Conservation (phyloP, 2,797 vertebrate genomes). For the Pyrocephalus nanus region DNA sequence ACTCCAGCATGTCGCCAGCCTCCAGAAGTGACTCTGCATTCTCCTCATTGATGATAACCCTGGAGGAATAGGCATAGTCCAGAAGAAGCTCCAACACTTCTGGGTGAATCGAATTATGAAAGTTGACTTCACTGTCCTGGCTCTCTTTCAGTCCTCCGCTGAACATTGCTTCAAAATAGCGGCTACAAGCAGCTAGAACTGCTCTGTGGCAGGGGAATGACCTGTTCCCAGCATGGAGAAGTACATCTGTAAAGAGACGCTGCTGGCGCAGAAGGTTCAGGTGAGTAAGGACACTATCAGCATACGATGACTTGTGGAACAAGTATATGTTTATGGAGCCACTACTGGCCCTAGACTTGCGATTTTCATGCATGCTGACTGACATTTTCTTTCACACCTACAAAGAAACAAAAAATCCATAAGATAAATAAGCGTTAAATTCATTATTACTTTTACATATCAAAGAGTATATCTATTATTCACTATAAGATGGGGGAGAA, state of each 20-base stretch:
- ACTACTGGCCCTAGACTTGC: slow-evolving; percentile 94
- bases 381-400: slow-evolving; percentile 98
- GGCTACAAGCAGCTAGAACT: slow-evolving; percentile 94
- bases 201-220: slow-evolving; percentile 98
- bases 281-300: slow-evolving; percentile 96
- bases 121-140: slow-evolving; percentile 95
- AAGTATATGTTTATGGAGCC: slow-evolving; percentile 98
- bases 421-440: slow-evolving; percentile 5
- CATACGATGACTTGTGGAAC: slow-evolving; percentile 98
- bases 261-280: slow-evolving; percentile 93
- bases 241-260: slow-evolving; percentile 93
- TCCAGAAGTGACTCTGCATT: slow-evolving; percentile 96
- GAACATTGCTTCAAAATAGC: slow-evolving; percentile 99
- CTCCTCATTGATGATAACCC: slow-evolving; percentile 97
- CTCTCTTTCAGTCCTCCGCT: slow-evolving; percentile 95
- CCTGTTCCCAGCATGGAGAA: slow-evolving; percentile 92
- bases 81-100: slow-evolving; percentile 95
- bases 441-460: neutral
- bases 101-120: slow-evolving; percentile 94
- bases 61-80: slow-evolving; percentile 96
- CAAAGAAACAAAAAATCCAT: slow-evolving; percentile 37
- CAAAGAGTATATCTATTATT: neutral
- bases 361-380: slow-evolving; percentile 97
- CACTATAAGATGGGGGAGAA: neutral
- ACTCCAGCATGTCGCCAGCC: slow-evolving; percentile 97